Conservation (phyloP, 2,113 vertebrate species). For the Carassius carassius region DNA sequence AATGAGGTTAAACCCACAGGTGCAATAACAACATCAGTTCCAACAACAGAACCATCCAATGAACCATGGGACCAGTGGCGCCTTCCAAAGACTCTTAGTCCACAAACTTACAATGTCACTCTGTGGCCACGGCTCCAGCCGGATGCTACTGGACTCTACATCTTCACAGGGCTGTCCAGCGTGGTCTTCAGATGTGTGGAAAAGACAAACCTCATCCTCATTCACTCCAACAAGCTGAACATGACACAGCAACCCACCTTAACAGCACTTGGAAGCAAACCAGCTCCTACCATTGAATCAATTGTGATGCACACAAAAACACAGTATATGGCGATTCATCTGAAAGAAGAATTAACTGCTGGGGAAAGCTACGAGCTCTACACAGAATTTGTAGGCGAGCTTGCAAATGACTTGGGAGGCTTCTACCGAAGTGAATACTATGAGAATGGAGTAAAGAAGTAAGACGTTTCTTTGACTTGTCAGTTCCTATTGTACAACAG, state of each 20-base stretch:
- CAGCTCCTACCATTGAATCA: not conserved
- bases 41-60: conserved; percentile 61
- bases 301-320: conserved; percentile 74
- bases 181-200: conserved; percentile 78
- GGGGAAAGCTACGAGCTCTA: conserved; percentile 72
- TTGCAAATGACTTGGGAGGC: conserved; percentile 87
- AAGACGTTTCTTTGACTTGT: conserved; percentile 55
- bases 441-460: conserved; percentile 71
- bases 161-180: conserved; percentile 80
- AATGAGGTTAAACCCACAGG: conserved; percentile 52
- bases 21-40: not conserved
- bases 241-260: conserved; percentile 66
- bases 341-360: conserved; percentile 50
- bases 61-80: conserved; percentile 70
- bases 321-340: conserved; percentile 82
- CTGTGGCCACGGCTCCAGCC: conserved; percentile 29
- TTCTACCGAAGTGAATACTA: conserved; percentile 93
- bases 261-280: accelerated
- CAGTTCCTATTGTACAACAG: not conserved
- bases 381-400: conserved; percentile 79
- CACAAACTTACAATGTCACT: conserved; percentile 26
- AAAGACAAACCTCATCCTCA: conserved; percentile 82
- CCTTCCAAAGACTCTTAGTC: conserved; percentile 42
- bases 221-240: conserved; percentile 89
- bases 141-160: not conserved